Conservation (phyloP, 2,797 vertebrate genomes). For the Gambusia yucatana region DNA sequence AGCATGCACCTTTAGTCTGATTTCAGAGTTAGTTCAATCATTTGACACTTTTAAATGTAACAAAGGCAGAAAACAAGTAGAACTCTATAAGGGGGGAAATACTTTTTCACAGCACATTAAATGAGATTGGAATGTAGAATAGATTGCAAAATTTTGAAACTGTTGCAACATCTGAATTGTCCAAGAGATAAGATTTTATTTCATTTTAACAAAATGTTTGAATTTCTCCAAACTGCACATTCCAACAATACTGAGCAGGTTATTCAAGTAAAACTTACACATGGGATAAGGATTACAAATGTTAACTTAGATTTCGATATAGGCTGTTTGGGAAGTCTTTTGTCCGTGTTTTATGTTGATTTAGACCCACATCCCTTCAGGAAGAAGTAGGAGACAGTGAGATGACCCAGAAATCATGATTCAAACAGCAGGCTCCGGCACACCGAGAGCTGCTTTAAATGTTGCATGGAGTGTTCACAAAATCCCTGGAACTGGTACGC, state of each 20-base stretch:
- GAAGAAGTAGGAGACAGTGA: slow-evolving; percentile 30
- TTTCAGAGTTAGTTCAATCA: not conserved
- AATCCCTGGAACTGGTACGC: slow-evolving; percentile 57
- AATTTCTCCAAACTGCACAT: slow-evolving; percentile 2
- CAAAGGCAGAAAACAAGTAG: not conserved
- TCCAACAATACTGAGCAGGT: slow-evolving; percentile 66
- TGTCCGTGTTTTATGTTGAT: slow-evolving; percentile 10
- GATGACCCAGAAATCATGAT: slow-evolving; percentile 33
- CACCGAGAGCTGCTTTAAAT: slow-evolving; percentile 54
- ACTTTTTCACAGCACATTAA: slow-evolving; percentile 2
- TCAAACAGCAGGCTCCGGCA: slow-evolving; percentile 15
- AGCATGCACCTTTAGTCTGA: not conserved
- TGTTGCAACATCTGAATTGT: not conserved
- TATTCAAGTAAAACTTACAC: slow-evolving; percentile 60
- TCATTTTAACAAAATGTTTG: slow-evolving; percentile 1
- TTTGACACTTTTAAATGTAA: not conserved
- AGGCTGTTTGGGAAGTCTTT: slow-evolving; percentile 18
- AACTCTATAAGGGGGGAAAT: not conserved
- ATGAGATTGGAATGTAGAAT: not conserved
- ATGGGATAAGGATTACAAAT: slow-evolving; percentile 10
- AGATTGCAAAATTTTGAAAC: slow-evolving; percentile 18
- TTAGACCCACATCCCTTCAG: slow-evolving; percentile 3
- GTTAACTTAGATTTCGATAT: slow-evolving; percentile 10
- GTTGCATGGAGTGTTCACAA: slow-evolving; percentile 49
- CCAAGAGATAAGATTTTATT: slow-evolving; percentile 22